Base-by-base conservation (phyloP, 2,113 vertebrate species). In the Sula dactylatra region DNA sequence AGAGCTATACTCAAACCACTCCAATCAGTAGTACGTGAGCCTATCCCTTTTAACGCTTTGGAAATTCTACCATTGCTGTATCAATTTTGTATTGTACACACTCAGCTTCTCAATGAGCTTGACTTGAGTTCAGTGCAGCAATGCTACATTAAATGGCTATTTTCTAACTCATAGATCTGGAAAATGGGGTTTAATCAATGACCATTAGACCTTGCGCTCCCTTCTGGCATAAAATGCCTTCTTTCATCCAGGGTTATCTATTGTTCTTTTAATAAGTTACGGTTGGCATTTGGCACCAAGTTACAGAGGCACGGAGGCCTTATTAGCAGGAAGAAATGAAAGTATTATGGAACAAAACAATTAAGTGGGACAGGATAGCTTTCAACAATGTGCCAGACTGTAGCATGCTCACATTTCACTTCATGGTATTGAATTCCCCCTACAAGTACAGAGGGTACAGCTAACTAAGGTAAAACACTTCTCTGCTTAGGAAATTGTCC, bases 151-250 rank as follows among this genome's bases (percentile, higher is more conserved):
- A 97, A 97, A 95, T 85, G 84, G 67, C 93, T 97, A 98, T 98
- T 98, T 98, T 98, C 97, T 97, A 98, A 97, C 90, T 96, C 97
- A 97, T 0, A 91, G 97, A 84, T 96, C 97, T 95, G 97, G 97
- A 98, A 98, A 98, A 98, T 93, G 88, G 96, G 69, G 78, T 97
- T 97, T 97, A 98, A 98, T 98, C 97, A 96, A 96, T 96, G 95
- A 97, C 97, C 97, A 96, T 95, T 94, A 96, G 94, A 97, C 84
- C 94, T 86, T 97, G 93, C 1, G 1, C 88, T 96, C 83, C 40
- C 50, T 94, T 93, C 91, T 94, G 70, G 76, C 70, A 96, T 74
- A 96, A 96, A 97, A 97, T 94, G 88, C 71, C 69, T 96, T 96
- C 82, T 88, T 92, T 86, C 85, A 96, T 92, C 76, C 82, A 92